A percentile compares a stretch with the other conserved stretches of the same genome.
Conservation (phyloP, 2,888 invertebrate genomes). For the Augochlorella aurata region DNA sequence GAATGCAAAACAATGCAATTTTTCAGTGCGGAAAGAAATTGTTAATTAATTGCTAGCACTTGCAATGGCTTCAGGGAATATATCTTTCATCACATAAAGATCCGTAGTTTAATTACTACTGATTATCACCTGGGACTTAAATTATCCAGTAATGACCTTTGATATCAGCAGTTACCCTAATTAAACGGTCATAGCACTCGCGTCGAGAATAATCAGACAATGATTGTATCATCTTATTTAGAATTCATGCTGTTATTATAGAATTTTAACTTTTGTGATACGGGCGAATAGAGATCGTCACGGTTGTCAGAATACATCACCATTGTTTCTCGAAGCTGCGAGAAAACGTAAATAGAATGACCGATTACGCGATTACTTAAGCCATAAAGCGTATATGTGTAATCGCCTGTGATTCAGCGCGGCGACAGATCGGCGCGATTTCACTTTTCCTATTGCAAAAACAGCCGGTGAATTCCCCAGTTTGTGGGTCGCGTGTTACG, state of each 20-base stretch:
- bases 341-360: neutral
- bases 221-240: neutral
- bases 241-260: neutral
- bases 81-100: no score
- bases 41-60: no score
- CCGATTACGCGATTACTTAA: neutral
- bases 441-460: conserved; percentile 45
- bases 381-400: no score
- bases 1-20: no score
- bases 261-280: neutral
- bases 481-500: conserved; percentile 30
- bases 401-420: neutral
- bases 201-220: neutral
- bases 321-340: no score
- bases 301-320: no score
- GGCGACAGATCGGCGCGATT: neutral
- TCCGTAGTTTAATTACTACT: no score
- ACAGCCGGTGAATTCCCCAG: conserved; percentile 50
- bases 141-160: neutral
- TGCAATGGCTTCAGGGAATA: no score
- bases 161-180: no score
- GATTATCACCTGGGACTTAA: no score
- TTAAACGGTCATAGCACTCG: neutral
- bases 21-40: no score
- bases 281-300: neutral